Conservation (phyloP, 2,797 vertebrate genomes). For the Amblyopsis hoosieri region DNA sequence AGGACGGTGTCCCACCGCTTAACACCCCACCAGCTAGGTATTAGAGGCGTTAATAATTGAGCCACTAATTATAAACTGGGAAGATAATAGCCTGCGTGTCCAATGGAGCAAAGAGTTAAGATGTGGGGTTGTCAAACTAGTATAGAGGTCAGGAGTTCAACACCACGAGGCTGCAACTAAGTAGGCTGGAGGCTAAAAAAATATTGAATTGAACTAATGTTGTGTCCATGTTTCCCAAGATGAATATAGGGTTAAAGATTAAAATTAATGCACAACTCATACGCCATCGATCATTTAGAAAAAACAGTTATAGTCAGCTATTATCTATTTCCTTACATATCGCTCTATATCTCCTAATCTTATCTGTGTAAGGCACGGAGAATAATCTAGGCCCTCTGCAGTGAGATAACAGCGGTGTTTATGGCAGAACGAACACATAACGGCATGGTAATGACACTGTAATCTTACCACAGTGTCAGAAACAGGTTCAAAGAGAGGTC, state of each 20-base stretch:
- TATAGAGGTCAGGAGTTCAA: not conserved
- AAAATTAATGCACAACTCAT: not conserved
- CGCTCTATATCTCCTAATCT: conserved; percentile 57
- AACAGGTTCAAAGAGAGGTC: conserved; percentile 60
- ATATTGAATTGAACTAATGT: too few species aligned
- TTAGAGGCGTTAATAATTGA: conserved; percentile 48
- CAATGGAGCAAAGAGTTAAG: conserved; percentile 25
- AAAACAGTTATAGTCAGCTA: not conserved
- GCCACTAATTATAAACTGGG: conserved; percentile 57
- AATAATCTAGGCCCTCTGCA: conserved; percentile 53
- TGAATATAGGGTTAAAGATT: not conserved
- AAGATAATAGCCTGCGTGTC: conserved; percentile 27
- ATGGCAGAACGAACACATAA: conserved; percentile 64
- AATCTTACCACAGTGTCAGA: conserved; percentile 62
- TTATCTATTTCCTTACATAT: conserved; percentile 20
- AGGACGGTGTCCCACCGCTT: conserved; percentile 45
- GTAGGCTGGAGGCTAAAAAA: not conserved
- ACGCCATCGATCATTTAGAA: conserved; percentile 3
- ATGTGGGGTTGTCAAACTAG: conserved; percentile 18
- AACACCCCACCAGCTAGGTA: conserved; percentile 41
- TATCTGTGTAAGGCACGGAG: conserved; percentile 46
- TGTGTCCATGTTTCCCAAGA: not conserved
- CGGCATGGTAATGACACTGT: conserved; percentile 60
- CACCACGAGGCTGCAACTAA: not conserved
- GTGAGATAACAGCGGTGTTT: conserved; percentile 64